Base-by-base conservation (phyloP, 2,888 invertebrate genomes). In the Pandemis cinnamomeana region DNA sequence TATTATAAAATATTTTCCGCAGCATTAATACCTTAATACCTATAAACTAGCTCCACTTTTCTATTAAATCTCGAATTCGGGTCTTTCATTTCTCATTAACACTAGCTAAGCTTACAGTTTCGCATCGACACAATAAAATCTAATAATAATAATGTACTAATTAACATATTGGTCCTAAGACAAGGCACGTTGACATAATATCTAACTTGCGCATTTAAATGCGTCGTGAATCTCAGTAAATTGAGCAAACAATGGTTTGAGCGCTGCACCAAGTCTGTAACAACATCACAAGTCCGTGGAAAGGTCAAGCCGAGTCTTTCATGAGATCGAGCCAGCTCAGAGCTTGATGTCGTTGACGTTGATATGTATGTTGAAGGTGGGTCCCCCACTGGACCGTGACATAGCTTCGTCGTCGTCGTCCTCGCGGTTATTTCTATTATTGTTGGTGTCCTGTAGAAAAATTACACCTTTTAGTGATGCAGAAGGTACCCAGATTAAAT, bases 361-460 rank as follows among this genome's bases (percentile, higher is more conserved):
- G 36, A 84, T 80, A 77, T 82, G 84, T 77, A 84, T 84, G 74
- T 83, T 78, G 79, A 83, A 77, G 1, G 82, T 78, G 61, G 81
- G 61, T 55, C 15, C 71, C 70, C 64, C 76, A 58, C 13, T 41
- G 67, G 53, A 66, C n/a, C 68, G 60, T 68, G 74, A 7, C 75
- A 48, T 62, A 62, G 64, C 1, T 48, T 42, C 55, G 55, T 55
- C 44, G 62, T 58, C 46, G 72, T 75, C 74, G 1, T 73, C 68
- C 11, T 77, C 80, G 68, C 76, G 71, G 5, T 77, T 68, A 46
- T 76, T 81, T 36, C 80, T 77, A 73, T 86, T 85, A 78, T 85
- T 85, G 72, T 85, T 86, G 5, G 78, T 63, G 75, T 88, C 88
- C 87, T 88, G 83, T 27, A 27, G 13, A 13, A 15, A 55, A 55